Evolutionary conservation across 2,797 vertebrate species (phyloP).

Genomic region (Bradypodion ventrale): DNA sequence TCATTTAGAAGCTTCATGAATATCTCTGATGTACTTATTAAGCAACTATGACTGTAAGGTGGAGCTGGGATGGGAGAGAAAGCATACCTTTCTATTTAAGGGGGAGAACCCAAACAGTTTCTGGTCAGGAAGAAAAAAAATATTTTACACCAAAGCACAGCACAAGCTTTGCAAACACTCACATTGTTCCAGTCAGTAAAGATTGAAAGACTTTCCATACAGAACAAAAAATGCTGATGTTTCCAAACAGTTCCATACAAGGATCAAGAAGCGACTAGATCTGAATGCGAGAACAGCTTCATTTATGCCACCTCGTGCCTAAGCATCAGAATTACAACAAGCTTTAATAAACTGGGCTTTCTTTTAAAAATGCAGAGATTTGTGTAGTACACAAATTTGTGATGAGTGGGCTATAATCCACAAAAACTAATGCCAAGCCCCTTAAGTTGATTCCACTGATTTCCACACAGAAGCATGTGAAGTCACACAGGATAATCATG

Average conservation of each 20-base stretch:
- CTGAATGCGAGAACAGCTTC: not conserved
- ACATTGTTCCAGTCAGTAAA: not conserved
- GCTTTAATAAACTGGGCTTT: not conserved
- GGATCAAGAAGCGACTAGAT: not conserved
- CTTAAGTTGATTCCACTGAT: too few species aligned
- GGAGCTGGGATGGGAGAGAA: not conserved
- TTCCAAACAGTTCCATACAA: not conserved
- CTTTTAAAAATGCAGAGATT: not conserved
- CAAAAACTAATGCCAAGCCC: too few species aligned
- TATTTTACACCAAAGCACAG: not conserved
- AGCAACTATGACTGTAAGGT: not conserved
- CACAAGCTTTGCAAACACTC: not conserved
- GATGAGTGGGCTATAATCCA: too few species aligned
- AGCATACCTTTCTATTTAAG: slow-evolving; percentile 20
- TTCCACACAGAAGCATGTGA: too few species aligned
- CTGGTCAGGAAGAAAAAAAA: not conserved
- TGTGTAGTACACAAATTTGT: too few species aligned
- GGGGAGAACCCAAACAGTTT: not conserved
- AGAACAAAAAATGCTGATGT: not conserved
- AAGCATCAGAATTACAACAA: not conserved
- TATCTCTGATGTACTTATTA: not conserved
- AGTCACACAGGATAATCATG: too few species aligned
- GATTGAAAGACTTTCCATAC: not conserved
- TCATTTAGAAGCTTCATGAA: not conserved
- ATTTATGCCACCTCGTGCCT: slow-evolving; percentile 1